phyloP scores from a whole-genome alignment of 2,113 vertebrate genomes.

The Actenoides lindsayi region DNA sequence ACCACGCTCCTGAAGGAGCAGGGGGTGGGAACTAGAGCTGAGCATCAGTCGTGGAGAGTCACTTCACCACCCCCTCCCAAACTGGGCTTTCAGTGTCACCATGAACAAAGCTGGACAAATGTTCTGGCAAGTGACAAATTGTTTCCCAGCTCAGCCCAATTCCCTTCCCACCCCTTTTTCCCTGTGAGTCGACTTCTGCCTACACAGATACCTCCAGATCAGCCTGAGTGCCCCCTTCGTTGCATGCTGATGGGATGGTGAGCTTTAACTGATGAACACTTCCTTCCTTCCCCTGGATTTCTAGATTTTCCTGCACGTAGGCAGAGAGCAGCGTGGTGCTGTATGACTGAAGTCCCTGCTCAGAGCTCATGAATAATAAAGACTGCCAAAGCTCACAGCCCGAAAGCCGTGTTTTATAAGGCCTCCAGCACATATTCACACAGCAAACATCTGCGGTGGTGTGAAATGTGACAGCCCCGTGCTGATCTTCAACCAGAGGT shows the following conservation, averaged over 20 bases:
- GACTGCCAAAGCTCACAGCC: not conserved
- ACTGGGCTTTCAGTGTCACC: not conserved
- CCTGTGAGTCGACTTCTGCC: constrained; percentile 24
- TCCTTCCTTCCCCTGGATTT: not conserved
- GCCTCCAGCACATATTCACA: not conserved
- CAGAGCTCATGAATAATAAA: not conserved
- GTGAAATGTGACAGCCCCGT: not conserved
- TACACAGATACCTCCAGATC: not conserved
- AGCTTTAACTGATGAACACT: not conserved
- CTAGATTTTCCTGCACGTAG: not conserved
- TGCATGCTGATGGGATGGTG: not conserved
- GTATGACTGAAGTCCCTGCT: not conserved
- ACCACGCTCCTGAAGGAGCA: not conserved
- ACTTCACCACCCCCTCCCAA: not conserved
- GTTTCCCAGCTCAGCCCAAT: not conserved
- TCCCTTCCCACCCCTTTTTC: constrained; percentile 7
- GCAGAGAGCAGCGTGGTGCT: not conserved
- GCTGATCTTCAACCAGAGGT: not conserved
- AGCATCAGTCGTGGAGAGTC: not conserved
- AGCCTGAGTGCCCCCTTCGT: not conserved
- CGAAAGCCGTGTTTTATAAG: accelerated
- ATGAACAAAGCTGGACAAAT: not conserved
- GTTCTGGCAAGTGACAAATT: constrained; percentile 8
- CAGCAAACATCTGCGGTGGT: not conserved
- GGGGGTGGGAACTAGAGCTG: not conserved